Percentiles rank a stretch among this genome's conserved stretches.
Evolutionary conservation across 2,888 invertebrate species (phyloP).

Genomic region (Plebejus anna): DNA sequence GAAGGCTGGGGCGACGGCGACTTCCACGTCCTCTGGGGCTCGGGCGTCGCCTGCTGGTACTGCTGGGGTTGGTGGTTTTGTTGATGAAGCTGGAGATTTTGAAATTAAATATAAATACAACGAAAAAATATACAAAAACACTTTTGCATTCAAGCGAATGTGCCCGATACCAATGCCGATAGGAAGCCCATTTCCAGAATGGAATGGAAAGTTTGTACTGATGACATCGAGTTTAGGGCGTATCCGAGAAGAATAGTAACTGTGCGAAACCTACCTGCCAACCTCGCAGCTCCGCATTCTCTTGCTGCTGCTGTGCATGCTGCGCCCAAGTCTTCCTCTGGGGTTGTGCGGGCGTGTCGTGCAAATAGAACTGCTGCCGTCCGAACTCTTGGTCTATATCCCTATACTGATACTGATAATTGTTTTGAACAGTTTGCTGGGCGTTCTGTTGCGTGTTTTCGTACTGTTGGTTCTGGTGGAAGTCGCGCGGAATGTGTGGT

Average conservation of each 20-base stretch:
- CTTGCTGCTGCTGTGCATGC: slow-evolving; percentile 80
- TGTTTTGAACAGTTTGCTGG: slow-evolving; percentile 31
- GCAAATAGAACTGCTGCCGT: slow-evolving; percentile 88
- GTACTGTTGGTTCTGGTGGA: slow-evolving; percentile 35
- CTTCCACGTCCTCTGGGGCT: slow-evolving; percentile 64
- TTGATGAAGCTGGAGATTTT: slow-evolving; percentile 57
- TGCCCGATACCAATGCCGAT: slow-evolving; percentile 1
- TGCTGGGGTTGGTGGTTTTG: slow-evolving; percentile 52
- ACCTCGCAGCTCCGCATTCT: slow-evolving; percentile 77
- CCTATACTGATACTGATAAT: slow-evolving; percentile 56
- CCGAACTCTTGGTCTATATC: slow-evolving; percentile 54
- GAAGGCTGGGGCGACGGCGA: slow-evolving; percentile 57
- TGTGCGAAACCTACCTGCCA: slow-evolving; percentile 60
- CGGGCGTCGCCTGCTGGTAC: slow-evolving; percentile 43
- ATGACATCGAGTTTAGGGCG: neutral
- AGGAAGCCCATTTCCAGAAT: neutral
- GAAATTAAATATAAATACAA: neutral
- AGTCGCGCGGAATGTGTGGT: slow-evolving; percentile 65
- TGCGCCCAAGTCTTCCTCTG: slow-evolving; percentile 85
- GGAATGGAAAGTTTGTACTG: neutral
- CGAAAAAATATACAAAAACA: neutral
- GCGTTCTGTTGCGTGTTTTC: slow-evolving; percentile 43
- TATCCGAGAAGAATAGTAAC: neutral
- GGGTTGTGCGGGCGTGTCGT: slow-evolving; percentile 81
- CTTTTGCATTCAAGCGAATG: neutral